phyloP scores from a whole-genome alignment of 2,888 invertebrate genomes.

The Drosophila mimetica region DNA sequence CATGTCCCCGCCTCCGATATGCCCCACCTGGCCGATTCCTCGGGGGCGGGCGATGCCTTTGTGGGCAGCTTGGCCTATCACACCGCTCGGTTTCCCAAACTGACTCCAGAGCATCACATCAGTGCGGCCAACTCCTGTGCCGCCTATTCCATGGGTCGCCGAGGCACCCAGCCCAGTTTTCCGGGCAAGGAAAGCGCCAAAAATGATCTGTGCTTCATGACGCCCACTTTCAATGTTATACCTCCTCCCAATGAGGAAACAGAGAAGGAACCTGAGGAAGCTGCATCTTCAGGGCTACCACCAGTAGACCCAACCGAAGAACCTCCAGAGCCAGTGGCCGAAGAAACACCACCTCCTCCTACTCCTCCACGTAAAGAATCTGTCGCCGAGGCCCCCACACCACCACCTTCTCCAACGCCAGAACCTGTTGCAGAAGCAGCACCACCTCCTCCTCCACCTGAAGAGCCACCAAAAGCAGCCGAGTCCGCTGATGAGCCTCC shows the following conservation, averaged over 20 bases:
- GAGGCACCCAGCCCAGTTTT: conserved; percentile 56
- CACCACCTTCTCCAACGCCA: not conserved
- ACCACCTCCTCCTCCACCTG: not conserved
- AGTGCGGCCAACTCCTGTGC: conserved; percentile 91
- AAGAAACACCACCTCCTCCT: not conserved
- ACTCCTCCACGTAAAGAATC: not conserved
- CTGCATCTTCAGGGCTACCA: no score
- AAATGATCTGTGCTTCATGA: conserved; percentile 12
- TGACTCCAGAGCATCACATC: conserved; percentile 88
- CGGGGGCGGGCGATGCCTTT: conserved; percentile 98
- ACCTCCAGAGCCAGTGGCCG: not conserved
- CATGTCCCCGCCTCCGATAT: conserved; percentile 89
- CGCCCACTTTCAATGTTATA: conserved; percentile 31
- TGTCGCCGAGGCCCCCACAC: not conserved
- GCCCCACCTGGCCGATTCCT: conserved; percentile 91
- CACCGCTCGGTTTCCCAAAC: conserved; percentile 87
- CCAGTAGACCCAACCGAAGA: not conserved
- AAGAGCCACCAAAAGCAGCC: not conserved
- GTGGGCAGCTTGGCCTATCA: conserved; percentile 95
- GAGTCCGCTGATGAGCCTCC: not conserved
- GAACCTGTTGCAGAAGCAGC: not conserved
- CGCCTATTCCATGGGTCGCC: conserved; percentile 89
- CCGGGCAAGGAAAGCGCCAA: conserved; percentile 29
- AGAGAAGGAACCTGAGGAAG: not conserved
- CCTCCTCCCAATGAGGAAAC: conserved; percentile 1